phyloP scores from a whole-genome alignment of 2,797 vertebrate genomes.

The Sebastes nivosus region DNA sequence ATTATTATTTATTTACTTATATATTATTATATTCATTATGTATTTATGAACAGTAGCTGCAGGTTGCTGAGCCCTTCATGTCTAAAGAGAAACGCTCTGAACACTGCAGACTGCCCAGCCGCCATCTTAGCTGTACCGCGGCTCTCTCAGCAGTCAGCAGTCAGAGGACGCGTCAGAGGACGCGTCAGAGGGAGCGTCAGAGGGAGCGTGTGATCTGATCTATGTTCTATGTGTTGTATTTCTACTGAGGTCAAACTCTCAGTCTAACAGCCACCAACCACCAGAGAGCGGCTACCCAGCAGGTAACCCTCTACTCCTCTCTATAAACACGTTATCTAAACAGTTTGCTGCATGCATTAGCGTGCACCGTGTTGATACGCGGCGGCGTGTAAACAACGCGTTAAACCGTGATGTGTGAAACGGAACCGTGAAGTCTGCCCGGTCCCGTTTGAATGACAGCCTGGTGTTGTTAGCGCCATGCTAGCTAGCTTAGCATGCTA shows the following conservation, averaged over 20 bases:
- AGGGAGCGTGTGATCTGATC: slow-evolving; percentile 46
- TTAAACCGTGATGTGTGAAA: slow-evolving; percentile 17
- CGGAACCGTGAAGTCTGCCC: slow-evolving; percentile 21
- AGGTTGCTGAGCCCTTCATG: too few species aligned
- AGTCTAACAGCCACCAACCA: slow-evolving; percentile 73
- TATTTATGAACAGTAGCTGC: too few species aligned
- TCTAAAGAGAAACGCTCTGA: too few species aligned
- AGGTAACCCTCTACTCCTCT: slow-evolving; percentile 12
- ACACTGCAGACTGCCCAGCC: slow-evolving; percentile 3
- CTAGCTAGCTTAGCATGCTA: slow-evolving; percentile 21
- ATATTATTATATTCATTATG: too few species aligned
- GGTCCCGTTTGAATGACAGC: slow-evolving; percentile 61
- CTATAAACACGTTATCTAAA: neutral
- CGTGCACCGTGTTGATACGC: fast-evolving
- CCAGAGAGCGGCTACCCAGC: slow-evolving; percentile 56
- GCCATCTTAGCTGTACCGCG: slow-evolving; percentile 74
- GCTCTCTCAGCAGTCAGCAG: slow-evolving; percentile 17
- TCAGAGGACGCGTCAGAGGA: too few species aligned
- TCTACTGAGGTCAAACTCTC: slow-evolving; percentile 70
- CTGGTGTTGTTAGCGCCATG: slow-evolving; percentile 70
- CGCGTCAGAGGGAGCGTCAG: too few species aligned
- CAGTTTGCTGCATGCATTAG: fast-evolving
- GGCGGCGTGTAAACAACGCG: neutral
- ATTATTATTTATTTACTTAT: too few species aligned
- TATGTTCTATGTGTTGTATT: slow-evolving; percentile 31